Evolutionary conservation across 2,113 vertebrate species (phyloP).

Genomic region (Plecotus auritus): DNA sequence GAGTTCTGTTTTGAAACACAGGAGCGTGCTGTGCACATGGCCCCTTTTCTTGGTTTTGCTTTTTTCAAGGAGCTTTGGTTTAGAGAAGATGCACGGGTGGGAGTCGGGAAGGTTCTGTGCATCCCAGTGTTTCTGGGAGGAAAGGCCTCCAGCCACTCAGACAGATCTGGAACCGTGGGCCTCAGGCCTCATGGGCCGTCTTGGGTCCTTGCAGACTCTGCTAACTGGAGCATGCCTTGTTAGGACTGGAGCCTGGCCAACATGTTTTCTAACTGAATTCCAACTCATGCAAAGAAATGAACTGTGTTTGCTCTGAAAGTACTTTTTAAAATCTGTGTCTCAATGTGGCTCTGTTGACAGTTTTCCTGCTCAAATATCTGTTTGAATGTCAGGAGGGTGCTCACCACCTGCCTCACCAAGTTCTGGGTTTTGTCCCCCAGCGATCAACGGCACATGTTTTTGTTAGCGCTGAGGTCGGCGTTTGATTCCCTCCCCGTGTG

Average conservation of each 20-base stretch:
- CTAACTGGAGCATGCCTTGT: not conserved
- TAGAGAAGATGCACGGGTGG: not conserved
- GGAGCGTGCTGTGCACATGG: not conserved
- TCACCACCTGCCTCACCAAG: not conserved
- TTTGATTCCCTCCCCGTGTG: no score
- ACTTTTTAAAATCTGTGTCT: not conserved
- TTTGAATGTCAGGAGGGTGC: not conserved
- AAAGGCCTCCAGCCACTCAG: not conserved
- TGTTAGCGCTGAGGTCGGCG: no score
- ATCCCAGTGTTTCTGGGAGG: not conserved
- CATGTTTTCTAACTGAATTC: not conserved
- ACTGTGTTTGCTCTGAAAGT: not conserved
- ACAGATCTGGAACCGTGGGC: not conserved
- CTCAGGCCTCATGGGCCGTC: not conserved
- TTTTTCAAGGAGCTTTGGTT: not conserved
- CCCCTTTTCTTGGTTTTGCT: not conserved
- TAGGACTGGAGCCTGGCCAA: not conserved
- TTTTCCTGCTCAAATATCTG: not conserved
- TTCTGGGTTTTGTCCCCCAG: not conserved
- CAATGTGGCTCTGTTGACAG: not conserved
- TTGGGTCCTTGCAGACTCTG: not conserved
- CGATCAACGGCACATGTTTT: not conserved
- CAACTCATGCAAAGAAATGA: not conserved
- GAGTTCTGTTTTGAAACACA: not conserved
- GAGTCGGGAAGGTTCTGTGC: not conserved